Base-by-base conservation (phyloP, 2,888 invertebrate species). In the Cantharis flavilabris region DNA sequence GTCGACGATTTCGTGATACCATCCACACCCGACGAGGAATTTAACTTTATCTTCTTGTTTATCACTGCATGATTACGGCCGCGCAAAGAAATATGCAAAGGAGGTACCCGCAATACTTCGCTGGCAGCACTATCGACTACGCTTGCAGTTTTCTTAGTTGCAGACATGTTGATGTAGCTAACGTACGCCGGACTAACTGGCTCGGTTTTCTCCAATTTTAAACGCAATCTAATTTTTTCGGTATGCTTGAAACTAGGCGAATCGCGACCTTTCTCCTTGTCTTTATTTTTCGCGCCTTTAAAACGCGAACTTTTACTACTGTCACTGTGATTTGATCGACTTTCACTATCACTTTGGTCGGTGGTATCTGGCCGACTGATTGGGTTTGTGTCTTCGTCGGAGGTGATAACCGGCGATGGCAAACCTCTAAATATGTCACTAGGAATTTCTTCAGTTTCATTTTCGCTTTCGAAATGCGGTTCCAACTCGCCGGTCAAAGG, bases 401-500 rank as follows among this genome's bases (percentile, higher is more conserved):
- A 92, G 80, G 90, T 85, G 62, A 84, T 75, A 75, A 84, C 81
- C 62, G 88, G 86, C 67, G 87, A 86, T 62, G 86, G 85, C 63
- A 84, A 71, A 69, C 88, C 87, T 70, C 87, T 88, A 80, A 89
- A 89, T 76, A 88, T 88, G 81, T 88, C 88, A 72, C 84, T 85
- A 28, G 85, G 81, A 20, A 26, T 26, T 75, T 81, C 83, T 72
- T 90, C 88, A n/a, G 87, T 87, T 49, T 90, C 90, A 62, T 84
- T 86, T 79, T 91, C 91, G 0, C 92, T 92, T 79, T 91, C 92
- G 78, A 92, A 92, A 88, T 95, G 94, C 3, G 94, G 93, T 84
- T 97, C 97, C 84, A 97, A 90, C 85, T 96, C 94, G 63, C 96
- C 95, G 80, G 97, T 97, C 79, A 97, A 90, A 0, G 97, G 97